Percentiles rank a stretch among this genome's conserved stretches.
Conservation (phyloP, 2,113 vertebrate genomes). For the Hemiscyllium ocellatum region DNA sequence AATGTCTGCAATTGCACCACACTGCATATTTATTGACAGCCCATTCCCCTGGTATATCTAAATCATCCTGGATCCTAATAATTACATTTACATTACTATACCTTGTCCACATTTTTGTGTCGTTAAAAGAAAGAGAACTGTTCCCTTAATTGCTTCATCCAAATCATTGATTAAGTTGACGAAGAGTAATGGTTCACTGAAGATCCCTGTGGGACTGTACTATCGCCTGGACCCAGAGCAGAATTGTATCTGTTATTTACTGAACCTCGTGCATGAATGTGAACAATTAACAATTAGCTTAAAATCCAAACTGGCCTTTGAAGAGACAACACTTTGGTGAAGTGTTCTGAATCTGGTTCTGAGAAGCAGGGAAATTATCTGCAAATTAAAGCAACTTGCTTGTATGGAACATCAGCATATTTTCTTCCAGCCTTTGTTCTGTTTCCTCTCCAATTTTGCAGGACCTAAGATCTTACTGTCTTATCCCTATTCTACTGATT, state of each 20-base stretch:
- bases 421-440: neutral
- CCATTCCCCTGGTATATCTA: neutral
- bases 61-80: neutral
- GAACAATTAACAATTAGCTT: neutral
- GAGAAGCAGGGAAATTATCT: neutral
- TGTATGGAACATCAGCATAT: neutral
- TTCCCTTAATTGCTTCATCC: slow-evolving; percentile 22
- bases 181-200: slow-evolving; percentile 7
- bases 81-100: neutral
- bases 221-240: slow-evolving; percentile 5
- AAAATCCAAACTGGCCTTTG: neutral
- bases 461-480: neutral
- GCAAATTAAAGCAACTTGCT: neutral
- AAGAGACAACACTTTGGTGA: neutral
- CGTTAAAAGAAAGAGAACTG: slow-evolving; percentile 16
- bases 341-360: neutral
- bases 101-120: slow-evolving; percentile 13
- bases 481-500: neutral
- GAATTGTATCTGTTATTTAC: neutral
- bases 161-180: slow-evolving; percentile 23
- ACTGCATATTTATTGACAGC: neutral
- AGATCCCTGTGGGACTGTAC: neutral
- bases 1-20: neutral
- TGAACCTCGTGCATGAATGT: neutral
- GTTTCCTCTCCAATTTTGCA: neutral